Evolutionary conservation across 2,888 invertebrate species (phyloP).

Genomic region (Sinhomidia bicolor): DNA sequence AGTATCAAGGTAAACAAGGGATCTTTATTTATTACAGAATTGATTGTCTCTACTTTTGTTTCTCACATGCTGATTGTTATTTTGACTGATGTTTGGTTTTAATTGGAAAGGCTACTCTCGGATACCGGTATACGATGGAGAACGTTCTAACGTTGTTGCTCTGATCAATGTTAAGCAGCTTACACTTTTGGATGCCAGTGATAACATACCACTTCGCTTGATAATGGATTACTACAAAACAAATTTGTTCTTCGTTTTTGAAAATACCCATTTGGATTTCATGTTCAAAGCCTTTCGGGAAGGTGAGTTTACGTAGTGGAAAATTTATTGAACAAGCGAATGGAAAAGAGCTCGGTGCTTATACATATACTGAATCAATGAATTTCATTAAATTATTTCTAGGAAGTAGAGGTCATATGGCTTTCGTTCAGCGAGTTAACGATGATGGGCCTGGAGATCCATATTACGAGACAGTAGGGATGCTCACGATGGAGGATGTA

Average conservation of each 20-base stretch:
- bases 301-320: slow-evolving; percentile 84
- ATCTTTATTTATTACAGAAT: not conserved
- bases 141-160: slow-evolving; percentile 93
- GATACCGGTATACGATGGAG: slow-evolving; percentile 94
- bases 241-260: slow-evolving; percentile 97
- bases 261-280: slow-evolving; percentile 96
- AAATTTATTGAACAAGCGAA: too few relatives aligned
- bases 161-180: slow-evolving; percentile 98
- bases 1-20: slow-evolving; percentile 89
- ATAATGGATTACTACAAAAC: slow-evolving; percentile 98
- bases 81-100: not conserved
- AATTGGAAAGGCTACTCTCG: slow-evolving; percentile 90
- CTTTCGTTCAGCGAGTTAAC: slow-evolving; percentile 96
- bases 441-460: slow-evolving; percentile 97
- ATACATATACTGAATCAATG: too few relatives aligned
- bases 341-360: too few relatives aligned
- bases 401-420: slow-evolving; percentile 95
- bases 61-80: not conserved
- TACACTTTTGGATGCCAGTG: slow-evolving; percentile 99
- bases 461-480: slow-evolving; percentile 95
- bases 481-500: slow-evolving; percentile 98
- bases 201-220: slow-evolving; percentile 96
- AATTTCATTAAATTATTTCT: too few relatives aligned
- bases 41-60: not conserved
- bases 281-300: slow-evolving; percentile 99